Percentiles rank a stretch among this genome's conserved stretches.
Evolutionary conservation across 1,140 invertebrate genomes (phyloP).

Genomic region (Amphibalanus amphitrite): DNA sequence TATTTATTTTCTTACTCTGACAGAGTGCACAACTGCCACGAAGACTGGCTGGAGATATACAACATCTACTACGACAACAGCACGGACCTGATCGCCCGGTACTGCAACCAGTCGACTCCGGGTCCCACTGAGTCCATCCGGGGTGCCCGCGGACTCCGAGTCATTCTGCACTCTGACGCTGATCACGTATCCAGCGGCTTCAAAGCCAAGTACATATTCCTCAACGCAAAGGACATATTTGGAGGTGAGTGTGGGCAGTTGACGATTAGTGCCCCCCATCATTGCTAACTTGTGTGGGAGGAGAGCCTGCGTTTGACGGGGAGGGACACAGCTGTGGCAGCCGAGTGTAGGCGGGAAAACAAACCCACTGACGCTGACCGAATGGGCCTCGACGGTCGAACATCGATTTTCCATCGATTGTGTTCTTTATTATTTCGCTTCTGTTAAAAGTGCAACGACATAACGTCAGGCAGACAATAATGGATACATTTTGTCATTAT

Average conservation of each 20-base stretch:
- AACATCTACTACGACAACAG: conserved; percentile 61
- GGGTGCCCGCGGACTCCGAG: conserved; percentile 59
- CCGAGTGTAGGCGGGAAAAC: no score
- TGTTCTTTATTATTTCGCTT: no score
- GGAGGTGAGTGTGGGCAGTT: conserved; percentile 34
- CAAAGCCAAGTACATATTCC: conserved; percentile 72
- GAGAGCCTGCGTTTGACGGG: no score
- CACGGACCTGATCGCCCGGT: conserved; percentile 63
- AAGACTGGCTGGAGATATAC: conserved; percentile 86
- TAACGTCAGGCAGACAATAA: no score
- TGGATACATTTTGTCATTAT: no score
- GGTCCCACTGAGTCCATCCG: conserved; percentile 77
- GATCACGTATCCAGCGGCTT: conserved; percentile 75
- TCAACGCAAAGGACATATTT: conserved; percentile 65
- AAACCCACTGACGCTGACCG: no score
- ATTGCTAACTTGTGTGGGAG: no score
- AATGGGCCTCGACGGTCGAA: no score
- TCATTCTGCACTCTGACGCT: conserved; percentile 64
- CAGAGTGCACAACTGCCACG: conserved; percentile 50
- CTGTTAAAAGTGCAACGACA: no score
- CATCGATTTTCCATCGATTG: no score
- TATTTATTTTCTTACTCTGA: conserved; percentile 59
- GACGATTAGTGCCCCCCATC: no score
- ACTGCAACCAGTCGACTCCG: conserved; percentile 59
- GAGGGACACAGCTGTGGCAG: no score